Percentiles rank a stretch among this genome's conserved stretches.
Evolutionary conservation across 1,140 invertebrate species (phyloP).

Genomic region (Listronotus bonariensis): DNA sequence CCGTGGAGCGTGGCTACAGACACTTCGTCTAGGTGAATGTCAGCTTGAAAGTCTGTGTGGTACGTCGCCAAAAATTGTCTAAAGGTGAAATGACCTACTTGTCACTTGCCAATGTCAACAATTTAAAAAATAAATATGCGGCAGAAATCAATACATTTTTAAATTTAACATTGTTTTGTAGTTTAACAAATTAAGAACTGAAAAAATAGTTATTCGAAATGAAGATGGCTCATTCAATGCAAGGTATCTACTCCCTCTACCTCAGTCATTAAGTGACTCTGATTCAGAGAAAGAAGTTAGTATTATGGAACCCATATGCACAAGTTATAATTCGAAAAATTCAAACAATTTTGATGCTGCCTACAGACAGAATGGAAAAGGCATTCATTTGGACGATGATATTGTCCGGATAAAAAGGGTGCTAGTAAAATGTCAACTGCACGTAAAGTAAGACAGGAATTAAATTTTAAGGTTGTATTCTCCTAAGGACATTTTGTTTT

Average conservation of each 20-base stretch:
- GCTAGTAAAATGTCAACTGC: constrained; percentile 65
- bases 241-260: constrained; percentile 71
- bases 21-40: too few relatives aligned
- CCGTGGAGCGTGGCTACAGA: too few relatives aligned
- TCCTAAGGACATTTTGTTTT: not conserved
- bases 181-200: too few relatives aligned
- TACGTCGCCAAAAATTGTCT: too few relatives aligned
- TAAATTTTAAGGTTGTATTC: not conserved
- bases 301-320: constrained; percentile 50
- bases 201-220: constrained; percentile 3
- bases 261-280: constrained; percentile 73
- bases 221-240: constrained; percentile 46
- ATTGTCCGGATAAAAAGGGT: constrained; percentile 62
- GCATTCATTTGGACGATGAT: constrained; percentile 56
- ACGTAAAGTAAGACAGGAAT: constrained; percentile 60
- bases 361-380: constrained; percentile 39
- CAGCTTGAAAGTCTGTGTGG: too few relatives aligned
- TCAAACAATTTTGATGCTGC: constrained; percentile 37
- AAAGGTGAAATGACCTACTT: too few relatives aligned
- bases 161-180: too few relatives aligned
- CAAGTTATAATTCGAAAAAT: constrained; percentile 46
- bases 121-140: too few relatives aligned
- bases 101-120: too few relatives aligned
- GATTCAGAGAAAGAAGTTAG: constrained; percentile 72
- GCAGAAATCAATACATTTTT: too few relatives aligned